A percentile compares a stretch with the other conserved stretches of the same genome.
Conservation (phyloP, 2,113 vertebrate species). For the Halcyon malimbica region DNA sequence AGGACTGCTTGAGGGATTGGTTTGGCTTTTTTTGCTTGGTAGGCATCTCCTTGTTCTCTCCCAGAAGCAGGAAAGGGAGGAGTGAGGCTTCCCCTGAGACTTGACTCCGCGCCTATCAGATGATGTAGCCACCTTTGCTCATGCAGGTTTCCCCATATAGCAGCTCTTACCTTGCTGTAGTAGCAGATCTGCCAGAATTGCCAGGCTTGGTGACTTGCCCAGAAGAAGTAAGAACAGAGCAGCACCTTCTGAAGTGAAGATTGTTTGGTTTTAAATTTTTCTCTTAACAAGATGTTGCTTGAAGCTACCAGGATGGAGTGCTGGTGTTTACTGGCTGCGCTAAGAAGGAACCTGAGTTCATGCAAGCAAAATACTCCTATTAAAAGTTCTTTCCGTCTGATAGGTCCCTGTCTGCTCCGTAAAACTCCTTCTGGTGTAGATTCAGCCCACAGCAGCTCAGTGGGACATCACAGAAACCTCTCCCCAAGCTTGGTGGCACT, state of each 20-base stretch:
- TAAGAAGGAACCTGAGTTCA: not conserved
- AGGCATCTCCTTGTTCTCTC: not conserved
- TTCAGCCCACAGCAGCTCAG: not conserved
- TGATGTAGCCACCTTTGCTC: not conserved
- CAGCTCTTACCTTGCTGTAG: not conserved
- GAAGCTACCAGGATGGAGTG: not conserved
- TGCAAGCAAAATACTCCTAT: not conserved
- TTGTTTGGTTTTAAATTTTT: not conserved
- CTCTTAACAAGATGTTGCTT: not conserved
- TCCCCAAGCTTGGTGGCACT: not conserved
- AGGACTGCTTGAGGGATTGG: not conserved
- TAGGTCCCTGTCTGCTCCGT: not conserved
- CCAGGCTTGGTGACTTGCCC: not conserved
- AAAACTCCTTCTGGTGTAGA: not conserved
- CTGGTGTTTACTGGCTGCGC: not conserved
- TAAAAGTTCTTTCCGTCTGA: not conserved
- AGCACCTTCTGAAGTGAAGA: not conserved
- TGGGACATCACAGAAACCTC: not conserved
- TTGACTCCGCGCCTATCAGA: not conserved
- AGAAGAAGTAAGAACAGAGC: not conserved
- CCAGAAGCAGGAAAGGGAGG: not conserved
- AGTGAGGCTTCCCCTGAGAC: not conserved
- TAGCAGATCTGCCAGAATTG: not conserved
- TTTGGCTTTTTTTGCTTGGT: not conserved
- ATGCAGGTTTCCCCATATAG: not conserved